Base-by-base conservation (phyloP, 1,140 invertebrate species). In the Hyphantria cunea region DNA sequence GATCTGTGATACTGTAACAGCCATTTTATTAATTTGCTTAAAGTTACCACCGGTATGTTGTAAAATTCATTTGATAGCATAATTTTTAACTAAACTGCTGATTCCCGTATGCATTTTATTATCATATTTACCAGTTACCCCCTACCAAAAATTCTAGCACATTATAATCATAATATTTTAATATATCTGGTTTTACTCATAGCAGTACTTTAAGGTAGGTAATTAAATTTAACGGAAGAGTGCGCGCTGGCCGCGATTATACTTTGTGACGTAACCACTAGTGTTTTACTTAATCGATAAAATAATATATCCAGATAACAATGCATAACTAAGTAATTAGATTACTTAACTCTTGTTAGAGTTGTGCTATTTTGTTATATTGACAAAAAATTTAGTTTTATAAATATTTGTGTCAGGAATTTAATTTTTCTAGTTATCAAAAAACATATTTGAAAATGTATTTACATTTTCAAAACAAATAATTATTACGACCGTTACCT, bases 181-280 rank as follows among this genome's bases (percentile, higher is more conserved):
- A 47, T 47, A 25, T 25, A 17, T 47, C 3, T 3, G 7, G 13
- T 56, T 67, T 51, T 66, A 13, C 32, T 33, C 9, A 0, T 10
- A 12, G 51, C 56, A 66, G 51, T 72, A 66, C 58, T 39, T 11
- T 58, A 45, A 48, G 56, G 68, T 72, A 48, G 56, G 68, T 72
- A 79, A 80, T 83, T 80, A 78, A 78, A 80, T 82, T 75, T 64
- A 79, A 76, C 76, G 83, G 83, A 82, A 86, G 80, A 82, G 68
- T 72, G 66, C 72, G 76, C 69, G 64, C 72, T 63, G 66, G 58
- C 68, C 39, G 51, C 64, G 62, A 72, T 68, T 62, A 52, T 61
- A 69, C 54, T 54, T 58, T 33, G 44, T 70, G 70, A 56, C 60
- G 47, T 60, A 76, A 71, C 37, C 12, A 53, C 64, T 76, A 78